Evolutionary conservation across 2,113 vertebrate genomes (phyloP).

Genomic region (Cettia cetti): DNA sequence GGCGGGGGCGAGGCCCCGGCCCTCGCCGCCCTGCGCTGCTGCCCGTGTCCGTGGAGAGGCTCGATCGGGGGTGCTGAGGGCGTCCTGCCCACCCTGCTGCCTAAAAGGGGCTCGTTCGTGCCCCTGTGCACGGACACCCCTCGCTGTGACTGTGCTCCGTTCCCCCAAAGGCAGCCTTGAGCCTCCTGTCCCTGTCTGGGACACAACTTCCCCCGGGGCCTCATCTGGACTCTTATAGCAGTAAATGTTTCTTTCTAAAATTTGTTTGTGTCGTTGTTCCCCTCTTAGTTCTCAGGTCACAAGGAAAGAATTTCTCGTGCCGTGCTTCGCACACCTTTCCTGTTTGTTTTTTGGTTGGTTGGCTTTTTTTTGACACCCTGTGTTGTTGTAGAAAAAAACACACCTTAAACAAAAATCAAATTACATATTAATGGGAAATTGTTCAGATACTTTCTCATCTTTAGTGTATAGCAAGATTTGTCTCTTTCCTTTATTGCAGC

Average conservation of each 20-base stretch:
- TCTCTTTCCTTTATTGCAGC: not conserved
- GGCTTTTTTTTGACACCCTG: not conserved
- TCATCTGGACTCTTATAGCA: fast-evolving
- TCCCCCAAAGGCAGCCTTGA: not conserved
- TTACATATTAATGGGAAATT: not conserved
- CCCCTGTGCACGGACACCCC: not conserved
- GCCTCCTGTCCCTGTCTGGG: not conserved
- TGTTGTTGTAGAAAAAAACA: not conserved
- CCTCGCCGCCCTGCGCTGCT: too few relatives aligned
- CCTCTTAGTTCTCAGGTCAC: not conserved
- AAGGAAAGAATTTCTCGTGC: not conserved
- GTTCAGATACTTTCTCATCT: not conserved
- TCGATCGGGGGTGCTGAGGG: fast-evolving
- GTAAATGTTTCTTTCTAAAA: not conserved
- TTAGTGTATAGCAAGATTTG: not conserved
- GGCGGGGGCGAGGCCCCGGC: not conserved
- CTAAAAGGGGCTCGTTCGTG: fast-evolving
- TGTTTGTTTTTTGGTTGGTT: not conserved
- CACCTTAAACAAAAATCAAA: not conserved
- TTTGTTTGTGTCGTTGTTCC: not conserved
- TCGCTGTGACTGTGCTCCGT: not conserved
- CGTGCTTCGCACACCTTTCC: not conserved
- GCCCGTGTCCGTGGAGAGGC: fast-evolving
- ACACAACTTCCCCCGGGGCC: not conserved
- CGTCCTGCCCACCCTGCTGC: not conserved